Conservation (phyloP, 2,797 vertebrate genomes). For the Ibycter americanus region DNA sequence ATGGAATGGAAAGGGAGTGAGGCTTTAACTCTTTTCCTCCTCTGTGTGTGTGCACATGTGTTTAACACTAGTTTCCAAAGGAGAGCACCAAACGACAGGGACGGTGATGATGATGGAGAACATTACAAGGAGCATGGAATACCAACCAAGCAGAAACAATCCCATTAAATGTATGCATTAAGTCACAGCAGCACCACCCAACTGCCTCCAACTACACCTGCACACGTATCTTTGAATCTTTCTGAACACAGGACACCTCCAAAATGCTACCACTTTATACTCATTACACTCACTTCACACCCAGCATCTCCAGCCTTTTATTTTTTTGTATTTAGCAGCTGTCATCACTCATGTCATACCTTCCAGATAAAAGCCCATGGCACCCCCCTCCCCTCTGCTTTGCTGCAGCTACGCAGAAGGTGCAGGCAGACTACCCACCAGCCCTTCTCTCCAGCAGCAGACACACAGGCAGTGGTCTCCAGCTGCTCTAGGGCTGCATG, state of each 20-base stretch:
- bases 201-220: neutral
- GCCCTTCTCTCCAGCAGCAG: neutral
- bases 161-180: accelerated
- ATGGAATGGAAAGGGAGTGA: neutral
- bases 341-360: accelerated
- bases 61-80: neutral
- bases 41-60: neutral
- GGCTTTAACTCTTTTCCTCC: neutral
- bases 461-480: accelerated
- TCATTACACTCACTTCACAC: neutral
- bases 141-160: neutral
- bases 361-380: neutral
- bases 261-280: neutral
- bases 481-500: neutral
- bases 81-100: neutral
- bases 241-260: neutral
- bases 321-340: neutral
- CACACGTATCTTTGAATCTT: neutral
- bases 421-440: neutral
- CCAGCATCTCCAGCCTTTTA: neutral
- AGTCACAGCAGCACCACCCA: neutral
- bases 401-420: neutral
- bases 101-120: neutral
- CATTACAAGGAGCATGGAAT: neutral
- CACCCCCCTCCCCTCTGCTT: neutral